Percentiles rank a stretch among this genome's conserved stretches.
Evolutionary conservation across 2,888 invertebrate species (phyloP).

Genomic region (Loripinus fragilis): DNA sequence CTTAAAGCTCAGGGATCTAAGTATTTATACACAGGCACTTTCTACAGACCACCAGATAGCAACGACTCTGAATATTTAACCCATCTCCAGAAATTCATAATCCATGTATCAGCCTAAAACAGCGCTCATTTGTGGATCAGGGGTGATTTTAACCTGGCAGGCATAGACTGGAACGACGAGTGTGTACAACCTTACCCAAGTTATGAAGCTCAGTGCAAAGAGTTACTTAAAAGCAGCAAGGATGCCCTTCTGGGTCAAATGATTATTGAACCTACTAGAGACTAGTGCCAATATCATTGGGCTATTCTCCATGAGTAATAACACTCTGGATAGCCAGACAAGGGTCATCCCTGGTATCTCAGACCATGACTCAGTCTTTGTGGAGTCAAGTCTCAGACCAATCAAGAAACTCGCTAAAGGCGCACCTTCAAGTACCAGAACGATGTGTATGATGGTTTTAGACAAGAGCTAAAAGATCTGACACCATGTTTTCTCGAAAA

Average conservation of each 20-base stretch:
- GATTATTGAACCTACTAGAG: slow-evolving; percentile 20
- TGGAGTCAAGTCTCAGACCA: slow-evolving; percentile 9
- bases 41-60: slow-evolving; percentile 26
- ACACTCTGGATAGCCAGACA: not conserved
- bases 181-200: too few species aligned
- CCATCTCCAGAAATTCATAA: slow-evolving; percentile 3
- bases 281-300: not conserved
- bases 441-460: not conserved
- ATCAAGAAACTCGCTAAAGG: not conserved
- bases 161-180: too few species aligned
- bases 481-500: not conserved
- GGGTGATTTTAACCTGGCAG: too few species aligned
- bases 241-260: slow-evolving; percentile 16
- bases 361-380: slow-evolving; percentile 13
- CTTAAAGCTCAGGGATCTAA: slow-evolving; percentile 17
- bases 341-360: slow-evolving; percentile 12
- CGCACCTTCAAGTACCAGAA: not conserved
- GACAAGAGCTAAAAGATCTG: not conserved
- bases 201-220: too few species aligned
- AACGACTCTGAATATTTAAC: not conserved
- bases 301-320: slow-evolving; percentile 10
- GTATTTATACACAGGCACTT: not conserved
- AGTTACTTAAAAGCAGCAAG: slow-evolving; percentile 15
- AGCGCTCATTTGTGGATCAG: slow-evolving; percentile 37
- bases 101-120: not conserved